These are phyloP conservation scores for Leucophora obtusa DNA, from an alignment of 2,888 invertebrate species.

Conservation along the genomic window DNA sequence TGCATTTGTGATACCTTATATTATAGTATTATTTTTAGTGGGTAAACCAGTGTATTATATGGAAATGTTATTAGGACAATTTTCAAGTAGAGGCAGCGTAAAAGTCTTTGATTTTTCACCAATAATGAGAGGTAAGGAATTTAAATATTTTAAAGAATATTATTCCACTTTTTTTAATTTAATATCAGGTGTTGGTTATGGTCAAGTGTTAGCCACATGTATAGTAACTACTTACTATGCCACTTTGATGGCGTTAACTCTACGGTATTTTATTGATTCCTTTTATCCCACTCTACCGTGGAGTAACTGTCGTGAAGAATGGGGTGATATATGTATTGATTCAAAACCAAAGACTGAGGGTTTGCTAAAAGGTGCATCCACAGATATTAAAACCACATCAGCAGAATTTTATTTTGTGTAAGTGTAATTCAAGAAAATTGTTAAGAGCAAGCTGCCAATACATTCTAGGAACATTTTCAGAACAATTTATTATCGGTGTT, in stretches of 20 bases:
- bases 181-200: constrained; percentile 80
- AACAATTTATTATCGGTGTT: too few relatives aligned
- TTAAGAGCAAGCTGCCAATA: too few relatives aligned
- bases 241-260: constrained; percentile 83
- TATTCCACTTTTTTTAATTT: not conserved
- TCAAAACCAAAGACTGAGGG: constrained; percentile 67
- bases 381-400: constrained; percentile 71
- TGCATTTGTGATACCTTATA: constrained; percentile 84
- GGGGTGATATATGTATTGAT: constrained; percentile 78
- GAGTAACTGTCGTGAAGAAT: constrained; percentile 81
- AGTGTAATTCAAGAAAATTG: constrained; percentile 66
- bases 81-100: constrained; percentile 84
- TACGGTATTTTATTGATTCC: constrained; percentile 83
- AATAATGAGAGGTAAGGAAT: constrained; percentile 82
- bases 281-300: constrained; percentile 83
- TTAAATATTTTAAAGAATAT: not conserved
- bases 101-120: constrained; percentile 84
- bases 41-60: constrained; percentile 86
- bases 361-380: constrained; percentile 38
- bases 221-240: constrained; percentile 84
- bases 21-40: constrained; percentile 82
- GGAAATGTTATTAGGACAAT: constrained; percentile 87
- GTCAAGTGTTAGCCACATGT: constrained; percentile 80
- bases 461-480: too few relatives aligned
- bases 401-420: constrained; percentile 79